phyloP scores from a whole-genome alignment of 2,888 invertebrate genomes.

The Amorpha juglandis region DNA sequence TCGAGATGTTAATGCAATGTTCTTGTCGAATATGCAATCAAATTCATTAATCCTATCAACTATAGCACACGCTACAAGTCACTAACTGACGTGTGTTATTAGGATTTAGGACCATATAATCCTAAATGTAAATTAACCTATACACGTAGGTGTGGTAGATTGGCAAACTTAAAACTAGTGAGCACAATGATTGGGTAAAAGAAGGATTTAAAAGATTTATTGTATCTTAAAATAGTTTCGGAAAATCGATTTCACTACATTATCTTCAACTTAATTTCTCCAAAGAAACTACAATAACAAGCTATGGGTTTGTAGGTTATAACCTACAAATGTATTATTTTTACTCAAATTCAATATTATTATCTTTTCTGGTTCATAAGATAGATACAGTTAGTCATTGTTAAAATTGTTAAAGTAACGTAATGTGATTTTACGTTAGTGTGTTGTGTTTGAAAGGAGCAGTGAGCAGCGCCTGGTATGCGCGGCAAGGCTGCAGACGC shows the following conservation, averaged over 20 bases:
- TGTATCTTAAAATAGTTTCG: too few species aligned
- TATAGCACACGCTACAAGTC: conserved; percentile 11
- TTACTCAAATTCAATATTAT: too few species aligned
- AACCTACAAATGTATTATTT: too few species aligned
- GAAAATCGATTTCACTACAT: too few species aligned
- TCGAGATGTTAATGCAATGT: conserved; percentile 22
- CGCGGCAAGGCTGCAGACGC: conserved; percentile 73
- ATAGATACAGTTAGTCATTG: neutral
- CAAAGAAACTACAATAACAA: too few species aligned
- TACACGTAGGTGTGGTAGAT: too few species aligned
- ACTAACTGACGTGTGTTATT: neutral
- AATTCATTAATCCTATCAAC: conserved; percentile 15
- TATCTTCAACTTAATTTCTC: too few species aligned
- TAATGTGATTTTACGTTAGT: conserved; percentile 1
- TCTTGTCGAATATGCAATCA: conserved; percentile 22
- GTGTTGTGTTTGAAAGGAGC: neutral
- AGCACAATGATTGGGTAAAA: too few species aligned
- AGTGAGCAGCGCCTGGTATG: conserved; percentile 28
- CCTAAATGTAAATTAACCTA: neutral
- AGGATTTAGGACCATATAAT: neutral
- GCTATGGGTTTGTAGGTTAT: too few species aligned
- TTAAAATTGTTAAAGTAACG: conserved; percentile 2
- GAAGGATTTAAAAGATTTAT: too few species aligned
- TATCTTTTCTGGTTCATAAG: too few species aligned
- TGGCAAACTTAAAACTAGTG: too few species aligned